phyloP scores from a whole-genome alignment of 2,888 invertebrate genomes.

The Cristatella mucedo region DNA sequence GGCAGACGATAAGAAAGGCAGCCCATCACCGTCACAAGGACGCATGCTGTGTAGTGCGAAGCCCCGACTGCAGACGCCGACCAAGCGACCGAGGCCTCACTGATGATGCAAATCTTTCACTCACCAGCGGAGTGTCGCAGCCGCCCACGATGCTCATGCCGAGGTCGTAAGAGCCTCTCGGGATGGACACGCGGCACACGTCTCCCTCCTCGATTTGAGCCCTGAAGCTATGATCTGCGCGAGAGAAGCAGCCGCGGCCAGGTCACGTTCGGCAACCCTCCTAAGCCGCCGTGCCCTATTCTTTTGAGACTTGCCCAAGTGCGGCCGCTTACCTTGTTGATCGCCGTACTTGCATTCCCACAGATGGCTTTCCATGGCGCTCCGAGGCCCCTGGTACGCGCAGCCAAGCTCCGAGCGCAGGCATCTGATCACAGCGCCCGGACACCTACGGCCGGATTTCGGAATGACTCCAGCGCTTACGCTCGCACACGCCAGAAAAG shows the following conservation, averaged over 20 bases:
- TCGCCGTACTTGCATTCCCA: conserved; percentile 31
- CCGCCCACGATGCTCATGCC: conserved; percentile 42
- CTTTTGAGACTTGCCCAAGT: no score
- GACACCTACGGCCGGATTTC: conserved; percentile 23
- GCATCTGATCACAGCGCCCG: conserved; percentile 32
- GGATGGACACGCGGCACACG: conserved; percentile 40
- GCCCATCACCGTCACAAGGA: no score
- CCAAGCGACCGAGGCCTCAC: background rate
- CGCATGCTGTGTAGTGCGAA: no score
- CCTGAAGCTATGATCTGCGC: conserved; percentile 4
- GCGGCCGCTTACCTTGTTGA: conserved; percentile 11
- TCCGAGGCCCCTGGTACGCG: conserved; percentile 33
- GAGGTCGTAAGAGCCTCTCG: conserved; percentile 30
- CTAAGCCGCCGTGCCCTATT: no score
- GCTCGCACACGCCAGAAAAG: no score
- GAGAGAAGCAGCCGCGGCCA: conserved; percentile 14
- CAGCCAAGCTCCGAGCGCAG: conserved; percentile 32
- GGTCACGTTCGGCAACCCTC: conserved; percentile 16
- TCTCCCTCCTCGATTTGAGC: conserved; percentile 36
- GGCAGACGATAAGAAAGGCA: no score
- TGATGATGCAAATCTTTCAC: conserved; percentile 14
- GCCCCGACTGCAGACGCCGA: no score
- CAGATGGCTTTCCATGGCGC: conserved; percentile 33
- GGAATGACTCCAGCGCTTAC: no score
- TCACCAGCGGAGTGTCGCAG: conserved; percentile 41